These are phyloP conservation scores for Andrena hattorfiana DNA, from an alignment of 2,888 invertebrate species.

Conservation along the genomic window DNA sequence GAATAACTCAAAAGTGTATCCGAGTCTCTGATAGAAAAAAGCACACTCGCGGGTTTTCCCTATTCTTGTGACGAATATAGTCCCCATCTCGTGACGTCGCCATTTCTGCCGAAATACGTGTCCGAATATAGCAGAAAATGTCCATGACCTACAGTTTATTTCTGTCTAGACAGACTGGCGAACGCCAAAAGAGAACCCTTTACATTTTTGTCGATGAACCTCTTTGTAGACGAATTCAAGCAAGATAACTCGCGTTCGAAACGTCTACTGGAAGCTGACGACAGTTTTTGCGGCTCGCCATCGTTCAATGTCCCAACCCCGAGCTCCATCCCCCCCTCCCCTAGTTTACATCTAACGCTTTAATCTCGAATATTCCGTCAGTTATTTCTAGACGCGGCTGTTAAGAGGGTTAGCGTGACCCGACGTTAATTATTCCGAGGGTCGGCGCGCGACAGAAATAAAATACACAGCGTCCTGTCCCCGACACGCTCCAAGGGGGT, in stretches of 20 bases:
- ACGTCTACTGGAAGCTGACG: constrained; percentile 14
- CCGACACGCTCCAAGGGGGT: constrained; percentile 43
- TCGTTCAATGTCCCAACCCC: background rate
- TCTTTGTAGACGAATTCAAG: constrained; percentile 36
- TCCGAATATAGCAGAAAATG: too few relatives aligned
- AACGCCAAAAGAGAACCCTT: background rate
- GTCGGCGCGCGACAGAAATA: constrained; percentile 53
- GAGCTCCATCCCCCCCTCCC: constrained; percentile 22
- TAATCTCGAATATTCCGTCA: constrained; percentile 65
- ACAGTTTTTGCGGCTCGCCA: constrained; percentile 36
- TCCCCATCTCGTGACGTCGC: too few relatives aligned
- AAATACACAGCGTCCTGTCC: constrained; percentile 42
- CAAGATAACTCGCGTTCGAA: constrained; percentile 20
- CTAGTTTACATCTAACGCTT: constrained; percentile 56
- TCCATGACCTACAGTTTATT: too few relatives aligned
- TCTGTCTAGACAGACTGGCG: background rate
- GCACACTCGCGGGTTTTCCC: too few relatives aligned
- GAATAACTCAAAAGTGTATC: constrained; percentile 9
- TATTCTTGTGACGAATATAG: too few relatives aligned
- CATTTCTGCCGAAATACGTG: too few relatives aligned
- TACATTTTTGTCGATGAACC: background rate
- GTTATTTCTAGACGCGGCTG: constrained; percentile 60
- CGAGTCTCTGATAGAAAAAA: background rate
- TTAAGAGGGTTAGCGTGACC: constrained; percentile 65
- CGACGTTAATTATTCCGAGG: constrained; percentile 66